phyloP scores from a whole-genome alignment of 2,797 vertebrate genomes.

The Denticeps clupeoides region DNA sequence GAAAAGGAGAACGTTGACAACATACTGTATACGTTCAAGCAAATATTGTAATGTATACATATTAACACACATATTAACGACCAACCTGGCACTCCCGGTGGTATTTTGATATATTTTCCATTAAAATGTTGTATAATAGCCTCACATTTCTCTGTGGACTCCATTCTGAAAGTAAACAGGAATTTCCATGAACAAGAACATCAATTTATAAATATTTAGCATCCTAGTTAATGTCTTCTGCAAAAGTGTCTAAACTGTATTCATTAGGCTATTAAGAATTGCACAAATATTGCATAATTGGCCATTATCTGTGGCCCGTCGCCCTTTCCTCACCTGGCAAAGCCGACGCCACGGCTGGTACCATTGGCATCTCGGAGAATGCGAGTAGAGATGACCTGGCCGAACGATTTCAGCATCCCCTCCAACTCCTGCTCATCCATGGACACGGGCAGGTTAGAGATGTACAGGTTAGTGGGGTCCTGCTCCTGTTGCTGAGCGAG shows the following conservation, averaged over 20 bases:
- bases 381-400: conserved; percentile 92
- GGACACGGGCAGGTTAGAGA: conserved; percentile 90
- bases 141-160: conserved; percentile 93
- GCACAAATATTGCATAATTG: too few species aligned
- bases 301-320: too few species aligned
- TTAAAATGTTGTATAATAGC: conserved; percentile 92
- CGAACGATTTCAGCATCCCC: conserved; percentile 89
- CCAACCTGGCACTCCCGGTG: conserved; percentile 80
- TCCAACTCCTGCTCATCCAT: conserved; percentile 93
- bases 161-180: conserved; percentile 71
- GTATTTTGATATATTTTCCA: conserved; percentile 87
- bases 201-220: neutral
- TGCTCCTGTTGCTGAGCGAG: conserved; percentile 28
- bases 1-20: too few species aligned
- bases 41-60: neutral
- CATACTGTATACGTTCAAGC: neutral
- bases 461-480: conserved; percentile 91
- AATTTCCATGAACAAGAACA: neutral
- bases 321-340: conserved; percentile 73
- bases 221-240: neutral
- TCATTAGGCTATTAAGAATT: too few species aligned
- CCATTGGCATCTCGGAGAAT: conserved; percentile 87
- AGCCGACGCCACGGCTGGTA: conserved; percentile 94
- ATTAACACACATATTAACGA: neutral
- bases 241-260: too few species aligned